Percentiles rank a stretch among this genome's conserved stretches.
phyloP scores from a whole-genome alignment of 2,113 vertebrate species.

The Paedocypris sp. region DNA sequence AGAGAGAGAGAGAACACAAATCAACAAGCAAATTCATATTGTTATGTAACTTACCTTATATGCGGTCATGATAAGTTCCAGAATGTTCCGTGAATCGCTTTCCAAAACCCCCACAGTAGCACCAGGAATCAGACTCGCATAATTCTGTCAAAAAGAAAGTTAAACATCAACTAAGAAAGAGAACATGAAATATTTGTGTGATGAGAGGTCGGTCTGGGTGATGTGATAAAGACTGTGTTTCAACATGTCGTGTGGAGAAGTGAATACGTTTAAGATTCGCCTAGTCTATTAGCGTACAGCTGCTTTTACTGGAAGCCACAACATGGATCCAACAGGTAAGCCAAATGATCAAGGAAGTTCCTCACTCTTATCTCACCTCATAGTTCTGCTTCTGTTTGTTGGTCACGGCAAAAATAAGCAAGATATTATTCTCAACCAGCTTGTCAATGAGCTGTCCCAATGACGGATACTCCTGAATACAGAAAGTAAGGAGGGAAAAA shows the following conservation, averaged over 20 bases:
- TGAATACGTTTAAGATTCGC: slow-evolving; percentile 32
- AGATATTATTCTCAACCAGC: slow-evolving; percentile 86
- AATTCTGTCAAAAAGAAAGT: slow-evolving; percentile 67
- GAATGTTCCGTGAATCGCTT: slow-evolving; percentile 80
- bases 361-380: slow-evolving; percentile 62
- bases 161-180: not conserved
- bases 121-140: slow-evolving; percentile 89
- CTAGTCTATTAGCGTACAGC: slow-evolving; percentile 29
- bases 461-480: slow-evolving; percentile 85
- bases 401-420: slow-evolving; percentile 93
- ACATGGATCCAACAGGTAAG: not conserved
- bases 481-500: not conserved
- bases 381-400: slow-evolving; percentile 70
- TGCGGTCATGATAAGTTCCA: slow-evolving; percentile 84
- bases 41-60: too few relatives aligned
- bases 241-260: slow-evolving; percentile 37
- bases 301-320: not conserved
- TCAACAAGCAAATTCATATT: too few relatives aligned
- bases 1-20: too few relatives aligned
- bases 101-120: slow-evolving; percentile 82
- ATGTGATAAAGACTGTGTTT: slow-evolving; percentile 36
- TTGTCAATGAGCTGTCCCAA: slow-evolving; percentile 93
- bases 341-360: not conserved
- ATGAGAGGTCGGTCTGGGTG: slow-evolving; percentile 6
- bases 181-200: not conserved